These are phyloP conservation scores for Rhabdomys dilectus DNA, from an alignment of 2,113 vertebrate species.

Conservation along the genomic window DNA sequence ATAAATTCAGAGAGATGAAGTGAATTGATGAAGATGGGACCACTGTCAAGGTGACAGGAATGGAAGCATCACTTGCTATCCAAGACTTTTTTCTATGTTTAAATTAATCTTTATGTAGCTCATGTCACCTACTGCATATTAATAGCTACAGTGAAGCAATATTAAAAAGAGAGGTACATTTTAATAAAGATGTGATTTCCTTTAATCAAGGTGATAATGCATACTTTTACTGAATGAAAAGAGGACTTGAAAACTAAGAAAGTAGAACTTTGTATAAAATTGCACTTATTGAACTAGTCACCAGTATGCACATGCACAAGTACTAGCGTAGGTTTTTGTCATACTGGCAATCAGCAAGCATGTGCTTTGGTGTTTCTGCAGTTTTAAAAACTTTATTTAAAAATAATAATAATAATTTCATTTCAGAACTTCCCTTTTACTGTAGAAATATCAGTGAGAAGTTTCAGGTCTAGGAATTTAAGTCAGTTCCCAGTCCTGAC, in stretches of 20 bases:
- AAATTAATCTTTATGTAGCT: not conserved
- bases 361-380: not conserved
- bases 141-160: not conserved
- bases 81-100: not conserved
- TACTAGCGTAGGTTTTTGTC: not conserved
- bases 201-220: not conserved
- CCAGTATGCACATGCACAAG: not conserved
- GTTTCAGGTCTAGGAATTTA: not conserved
- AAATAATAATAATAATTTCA: slow-evolving; percentile 5
- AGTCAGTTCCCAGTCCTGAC: not conserved
- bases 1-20: slow-evolving; percentile 20
- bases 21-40: not conserved
- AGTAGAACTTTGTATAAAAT: slow-evolving; percentile 48
- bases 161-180: not conserved
- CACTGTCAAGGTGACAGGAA: not conserved
- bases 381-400: slow-evolving; percentile 16
- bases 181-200: not conserved
- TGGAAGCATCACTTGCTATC: not conserved
- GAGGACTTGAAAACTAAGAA: not conserved
- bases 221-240: not conserved
- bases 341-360: not conserved
- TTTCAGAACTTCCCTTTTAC: not conserved
- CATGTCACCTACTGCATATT: not conserved
- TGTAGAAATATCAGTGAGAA: not conserved
- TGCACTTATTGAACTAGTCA: slow-evolving; percentile 8